phyloP scores from a whole-genome alignment of 2,113 vertebrate genomes.

The Trematocara unimaculatum region DNA sequence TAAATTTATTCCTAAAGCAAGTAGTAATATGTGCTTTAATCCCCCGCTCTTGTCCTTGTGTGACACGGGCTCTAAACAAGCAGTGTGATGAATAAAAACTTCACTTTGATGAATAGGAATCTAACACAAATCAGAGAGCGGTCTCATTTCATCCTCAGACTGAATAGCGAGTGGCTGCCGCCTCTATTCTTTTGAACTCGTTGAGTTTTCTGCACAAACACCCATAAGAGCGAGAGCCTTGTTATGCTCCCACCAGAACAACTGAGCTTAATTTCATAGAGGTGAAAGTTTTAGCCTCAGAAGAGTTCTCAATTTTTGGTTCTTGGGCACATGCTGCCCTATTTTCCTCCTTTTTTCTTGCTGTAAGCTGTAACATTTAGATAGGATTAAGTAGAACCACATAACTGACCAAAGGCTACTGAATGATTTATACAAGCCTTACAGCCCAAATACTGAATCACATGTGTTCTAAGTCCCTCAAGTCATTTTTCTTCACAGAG shows the following conservation, averaged over 20 bases:
- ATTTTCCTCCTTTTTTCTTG: not conserved
- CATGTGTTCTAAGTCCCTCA: not conserved
- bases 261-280: not conserved
- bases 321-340: slow-evolving; percentile 10
- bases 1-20: not conserved
- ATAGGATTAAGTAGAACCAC: slow-evolving; percentile 16
- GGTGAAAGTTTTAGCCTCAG: not conserved
- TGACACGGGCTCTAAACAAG: slow-evolving; percentile 18
- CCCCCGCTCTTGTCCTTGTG: slow-evolving; percentile 30
- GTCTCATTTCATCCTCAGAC: slow-evolving; percentile 37
- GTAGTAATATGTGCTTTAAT: not conserved
- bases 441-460: not conserved
- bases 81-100: slow-evolving; percentile 33
- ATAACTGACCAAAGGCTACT: slow-evolving; percentile 11
- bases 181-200: slow-evolving; percentile 19
- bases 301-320: not conserved
- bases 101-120: slow-evolving; percentile 31
- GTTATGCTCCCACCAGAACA: slow-evolving; percentile 3
- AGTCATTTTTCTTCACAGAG: not conserved
- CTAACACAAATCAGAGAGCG: slow-evolving; percentile 7
- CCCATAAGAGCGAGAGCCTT: not conserved
- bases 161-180: slow-evolving; percentile 19
- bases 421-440: not conserved
- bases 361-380: not conserved
- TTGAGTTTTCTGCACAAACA: slow-evolving; percentile 9